phyloP scores from a whole-genome alignment of 2,888 invertebrate species.

The Sabatieria punctata region DNA sequence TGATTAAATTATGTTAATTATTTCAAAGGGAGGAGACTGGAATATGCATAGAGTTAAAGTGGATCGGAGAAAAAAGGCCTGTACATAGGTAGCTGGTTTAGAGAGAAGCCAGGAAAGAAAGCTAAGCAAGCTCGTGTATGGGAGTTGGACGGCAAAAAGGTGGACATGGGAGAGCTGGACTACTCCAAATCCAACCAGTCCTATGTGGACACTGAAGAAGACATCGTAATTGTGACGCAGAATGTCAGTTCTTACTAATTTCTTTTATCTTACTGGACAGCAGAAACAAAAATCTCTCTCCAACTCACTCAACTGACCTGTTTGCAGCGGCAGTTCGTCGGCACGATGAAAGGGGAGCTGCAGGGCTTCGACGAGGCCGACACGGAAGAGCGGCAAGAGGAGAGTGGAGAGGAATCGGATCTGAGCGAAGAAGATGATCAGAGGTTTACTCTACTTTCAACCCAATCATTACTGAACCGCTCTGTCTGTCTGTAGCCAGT shows the following conservation, averaged over 20 bases:
- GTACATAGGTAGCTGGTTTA: too few species aligned
- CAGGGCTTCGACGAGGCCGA: constrained; percentile 34
- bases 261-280: too few species aligned
- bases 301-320: too few species aligned
- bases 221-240: constrained; percentile 32
- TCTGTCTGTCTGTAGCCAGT: constrained; percentile 5
- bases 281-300: not conserved
- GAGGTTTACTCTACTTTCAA: constrained; percentile 8
- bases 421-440: constrained; percentile 11
- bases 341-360: constrained; percentile 34
- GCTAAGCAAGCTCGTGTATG: constrained; percentile 23
- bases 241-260: constrained; percentile 35
- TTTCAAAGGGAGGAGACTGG: not conserved
- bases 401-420: constrained; percentile 19
- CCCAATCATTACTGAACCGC: not conserved
- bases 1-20: constrained; percentile 12
- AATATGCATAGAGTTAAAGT: not conserved
- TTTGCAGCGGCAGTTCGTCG: constrained; percentile 24
- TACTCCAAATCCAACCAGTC: constrained; percentile 1
- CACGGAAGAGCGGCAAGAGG: constrained; percentile 25
- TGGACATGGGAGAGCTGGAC: constrained; percentile 3
- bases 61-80: too few species aligned
- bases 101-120: constrained; percentile 18
- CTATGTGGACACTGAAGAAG: too few species aligned
- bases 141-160: constrained; percentile 18